Evolutionary conservation across 2,888 invertebrate genomes (phyloP), one percentile per base, ranked within the genome.

Genomic region (Nomada flava): DNA sequence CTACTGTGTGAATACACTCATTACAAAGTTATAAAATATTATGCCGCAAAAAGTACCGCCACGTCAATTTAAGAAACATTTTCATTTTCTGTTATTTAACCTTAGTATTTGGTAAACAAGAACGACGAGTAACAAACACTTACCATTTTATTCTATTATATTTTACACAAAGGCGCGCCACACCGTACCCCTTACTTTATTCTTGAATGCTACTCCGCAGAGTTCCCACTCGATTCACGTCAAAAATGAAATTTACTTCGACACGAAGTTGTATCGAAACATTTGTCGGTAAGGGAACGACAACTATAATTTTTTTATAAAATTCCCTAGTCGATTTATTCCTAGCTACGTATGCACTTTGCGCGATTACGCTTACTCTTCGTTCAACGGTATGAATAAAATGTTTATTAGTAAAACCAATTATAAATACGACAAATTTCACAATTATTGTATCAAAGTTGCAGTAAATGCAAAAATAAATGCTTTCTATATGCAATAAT

Each of bases 61-160:
- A 79, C 79, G 62, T 79, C 57, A 59, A 47, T 73, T 79, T 11
- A 11, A 29, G 44, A 63, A 82, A 64, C 13, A 36, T 29, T 72
- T 64, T 42, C 18, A 75, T 44, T 52, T 42, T 47, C 1, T n/a
- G 3, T 42, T n/a, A 42, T 55, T 60, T 47, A 4, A 44, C 36
- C n/a, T 47, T 2, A 70, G 63, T 42, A 44, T 18, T 23, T 60
- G 57, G 57, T 13, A 11, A 5, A 63, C 20, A 20, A 13, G 11
- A 57, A 60, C 13, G 52, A 42, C n/a, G 23, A 20, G 50, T 18
- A 44, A 55, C 15, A 52, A 64, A 65, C 47, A 86, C 89, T 83
- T 86, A 92, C 91, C 91, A 92, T 92, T 86, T 69, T 91, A 88
- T 80, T 82, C 89, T 86, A 85, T 87, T 90, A 84, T 82, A 84